Base-by-base conservation (phyloP, 2,113 vertebrate genomes). In the Prochilodus magdalenae region DNA sequence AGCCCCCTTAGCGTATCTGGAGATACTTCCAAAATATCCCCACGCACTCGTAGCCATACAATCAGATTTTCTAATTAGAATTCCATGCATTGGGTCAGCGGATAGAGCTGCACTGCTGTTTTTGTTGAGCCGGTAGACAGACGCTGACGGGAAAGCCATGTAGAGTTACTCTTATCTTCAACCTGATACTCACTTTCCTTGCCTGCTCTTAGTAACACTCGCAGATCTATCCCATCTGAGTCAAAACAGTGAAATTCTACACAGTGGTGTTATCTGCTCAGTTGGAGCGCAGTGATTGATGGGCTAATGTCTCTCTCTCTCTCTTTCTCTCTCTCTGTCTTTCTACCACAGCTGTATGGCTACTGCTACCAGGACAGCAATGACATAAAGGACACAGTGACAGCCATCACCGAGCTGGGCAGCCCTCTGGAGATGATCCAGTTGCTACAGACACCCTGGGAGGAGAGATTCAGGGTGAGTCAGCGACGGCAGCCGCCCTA, bases 371-470 rank as follows among this genome's bases (percentile, higher is more conserved):
- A 96, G 83, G 95, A 96, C 73, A 97, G 93, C 77, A 95, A 95
- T 47, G 95, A 96, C 87, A 96, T 97, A 85, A 91, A 93, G 18
- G 94, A 96, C 85, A 96, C 96, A 0, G 92, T 97, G 92, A 97
- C 96, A 0, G 95, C 96, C 89, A 97, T 97, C 93, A 97, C 95
- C 12, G 96, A 97, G 84, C 92, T 97, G 70, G 96, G 96, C 6
- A 94, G 95, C 0, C 96, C 96, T 6, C 90, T 97, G 79, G 96
- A 97, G 88, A 97, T 97, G 96, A 97, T 97, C 88, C 95, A 96
- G 89, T 94, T 97, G 81, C 90, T 97, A 71, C 96, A 97, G 89
- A 95, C 95, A 3, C 96, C 96, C 75, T 97, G 96, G 96, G 96
- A 97, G 89, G 95, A 97, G 71, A 93, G 96, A 72, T 97, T 97